phyloP scores from a whole-genome alignment of 2,113 vertebrate species.

The Clarias magur region DNA sequence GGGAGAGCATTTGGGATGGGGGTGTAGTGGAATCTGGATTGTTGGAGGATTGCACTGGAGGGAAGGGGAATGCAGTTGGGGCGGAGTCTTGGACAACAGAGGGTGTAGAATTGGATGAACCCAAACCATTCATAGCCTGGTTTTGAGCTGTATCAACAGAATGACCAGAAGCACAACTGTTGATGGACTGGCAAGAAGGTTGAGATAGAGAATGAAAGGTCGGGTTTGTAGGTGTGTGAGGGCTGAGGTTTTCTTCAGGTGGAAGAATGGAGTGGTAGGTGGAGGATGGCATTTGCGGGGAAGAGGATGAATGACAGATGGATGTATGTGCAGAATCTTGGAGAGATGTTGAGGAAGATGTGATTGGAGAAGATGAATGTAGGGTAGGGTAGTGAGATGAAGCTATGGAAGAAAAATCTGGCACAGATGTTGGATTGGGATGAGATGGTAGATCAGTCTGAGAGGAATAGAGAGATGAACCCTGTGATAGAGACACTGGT shows the following conservation, averaged over 20 bases:
- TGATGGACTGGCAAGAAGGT: constrained; percentile 55
- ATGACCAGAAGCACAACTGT: constrained; percentile 51
- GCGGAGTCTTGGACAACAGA: constrained; percentile 46
- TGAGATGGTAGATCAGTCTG: constrained; percentile 52
- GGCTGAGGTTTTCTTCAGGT: constrained; percentile 53
- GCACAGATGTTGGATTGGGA: constrained; percentile 50
- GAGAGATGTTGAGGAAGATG: constrained; percentile 60
- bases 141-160: constrained; percentile 50
- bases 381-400: constrained; percentile 52
- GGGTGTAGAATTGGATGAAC: constrained; percentile 29
- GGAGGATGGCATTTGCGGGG: constrained; percentile 52
- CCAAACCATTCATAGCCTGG: constrained; percentile 44
- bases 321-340: constrained; percentile 66
- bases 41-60: constrained; percentile 46
- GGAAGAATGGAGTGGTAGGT: constrained; percentile 55
- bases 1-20: constrained; percentile 34
- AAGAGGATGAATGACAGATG: constrained; percentile 62
- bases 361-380: constrained; percentile 48
- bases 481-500: constrained; percentile 58
- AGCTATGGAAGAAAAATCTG: constrained; percentile 61
- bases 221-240: constrained; percentile 54
- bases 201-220: constrained; percentile 50
- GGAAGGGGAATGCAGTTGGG: constrained; percentile 55
- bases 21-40: constrained; percentile 41
- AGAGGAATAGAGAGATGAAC: constrained; percentile 59